Base-by-base conservation (phyloP, 2,888 invertebrate species). In the Pyrgus malvae region DNA sequence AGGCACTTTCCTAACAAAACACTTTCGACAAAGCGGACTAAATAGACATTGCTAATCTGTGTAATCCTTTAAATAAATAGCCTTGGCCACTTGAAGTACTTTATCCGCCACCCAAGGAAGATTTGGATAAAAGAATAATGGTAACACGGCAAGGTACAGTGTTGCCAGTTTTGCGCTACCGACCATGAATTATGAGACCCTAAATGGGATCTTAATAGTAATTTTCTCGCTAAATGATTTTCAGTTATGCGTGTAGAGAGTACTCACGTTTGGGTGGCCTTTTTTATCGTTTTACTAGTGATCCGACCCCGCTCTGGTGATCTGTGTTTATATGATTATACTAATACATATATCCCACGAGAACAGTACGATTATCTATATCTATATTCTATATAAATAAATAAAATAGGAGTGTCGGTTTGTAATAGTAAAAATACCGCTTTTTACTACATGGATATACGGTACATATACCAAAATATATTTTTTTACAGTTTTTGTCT, bases 31-130 rank as follows among this genome's bases (percentile, higher is more conserved):
- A 63, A 63, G 65, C 57, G 29, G 59, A 67, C 65, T 65, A 65
- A 66, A 63, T 66, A 69, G 71, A 72, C 67, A 63, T 59, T 59
- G 56, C 54, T 80, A 85, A 88, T 83, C 84, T 70, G 58, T 56
- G 69, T 84, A 86, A 89, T 87, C 86, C 75, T 75, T 83, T 83
- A 80, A 80, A 78, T 78, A 87, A 85, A 84, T 80, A 85, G 71
- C 37, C 37, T 66, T 74, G 70, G 60, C 72, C 78, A 79, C 80
- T 83, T 70, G 66, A 70, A 58, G 33, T 54, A 63, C 63, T 72
- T 9, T 65, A 64, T 53, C 64, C 64, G 62, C 84, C 82, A 83
- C 83, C 82, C 82, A 84, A 75, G 79, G 61, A 74, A 64, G 56
- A 58, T 57, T 58, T 59, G 64, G 67, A 65, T 63, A 60, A 60